These are phyloP conservation scores for Acronicta psi DNA, from an alignment of 2,888 invertebrate species.

Conservation along the genomic window DNA sequence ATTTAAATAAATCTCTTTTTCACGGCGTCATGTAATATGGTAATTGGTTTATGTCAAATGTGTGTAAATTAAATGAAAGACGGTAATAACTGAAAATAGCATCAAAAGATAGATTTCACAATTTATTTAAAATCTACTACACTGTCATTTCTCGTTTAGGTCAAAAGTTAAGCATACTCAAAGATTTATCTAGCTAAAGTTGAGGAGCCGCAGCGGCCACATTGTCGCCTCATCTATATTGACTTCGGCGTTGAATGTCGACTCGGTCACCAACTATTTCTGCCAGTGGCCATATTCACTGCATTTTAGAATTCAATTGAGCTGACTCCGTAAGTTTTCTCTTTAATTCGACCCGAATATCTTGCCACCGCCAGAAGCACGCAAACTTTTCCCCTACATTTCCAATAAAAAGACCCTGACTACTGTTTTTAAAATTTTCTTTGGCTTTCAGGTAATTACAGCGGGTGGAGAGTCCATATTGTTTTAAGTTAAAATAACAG, in stretches of 20 bases:
- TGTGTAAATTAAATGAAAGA: too few relatives aligned
- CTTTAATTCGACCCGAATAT: conserved; percentile 40
- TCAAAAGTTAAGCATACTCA: conserved; percentile 14
- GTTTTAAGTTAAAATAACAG: conserved; percentile 20
- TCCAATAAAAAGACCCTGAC: conserved; percentile 30
- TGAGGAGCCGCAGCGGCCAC: conserved; percentile 21
- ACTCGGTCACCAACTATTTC: conserved; percentile 20
- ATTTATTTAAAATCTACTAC: conserved; percentile 15
- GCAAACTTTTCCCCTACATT: conserved; percentile 30
- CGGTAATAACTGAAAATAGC: not conserved
- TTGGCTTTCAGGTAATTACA: conserved; percentile 7
- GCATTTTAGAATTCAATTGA: conserved; percentile 49
- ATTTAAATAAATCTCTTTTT: not conserved
- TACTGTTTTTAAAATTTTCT: conserved; percentile 17
- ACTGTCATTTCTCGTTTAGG: conserved; percentile 15
- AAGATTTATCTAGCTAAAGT: conserved; percentile 40
- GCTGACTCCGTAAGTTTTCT: conserved; percentile 41
- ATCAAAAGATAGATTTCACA: not conserved
- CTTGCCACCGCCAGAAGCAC: conserved; percentile 21
- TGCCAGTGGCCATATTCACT: conserved; percentile 23
- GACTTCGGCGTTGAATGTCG: conserved; percentile 23
- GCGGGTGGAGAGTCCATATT: not conserved
- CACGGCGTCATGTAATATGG: too few relatives aligned
- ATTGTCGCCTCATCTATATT: conserved; percentile 45
- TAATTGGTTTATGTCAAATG: not conserved